These are phyloP conservation scores for Xestobium rufovillosum DNA, from an alignment of 2,888 invertebrate species.

Conservation along the genomic window DNA sequence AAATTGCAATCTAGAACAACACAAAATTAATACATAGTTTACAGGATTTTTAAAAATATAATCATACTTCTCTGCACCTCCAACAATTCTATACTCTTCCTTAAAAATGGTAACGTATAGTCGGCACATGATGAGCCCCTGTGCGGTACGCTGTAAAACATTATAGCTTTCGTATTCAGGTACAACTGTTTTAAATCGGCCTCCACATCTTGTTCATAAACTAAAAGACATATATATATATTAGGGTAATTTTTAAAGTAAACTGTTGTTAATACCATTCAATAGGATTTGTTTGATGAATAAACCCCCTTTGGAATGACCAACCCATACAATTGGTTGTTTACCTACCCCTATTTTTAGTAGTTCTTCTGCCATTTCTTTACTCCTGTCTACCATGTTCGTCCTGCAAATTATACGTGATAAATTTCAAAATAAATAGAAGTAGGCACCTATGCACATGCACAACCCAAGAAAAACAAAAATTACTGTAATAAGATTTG, in stretches of 20 bases:
- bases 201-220: slow-evolving; percentile 38
- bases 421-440: slow-evolving; percentile 9
- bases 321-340: slow-evolving; percentile 77
- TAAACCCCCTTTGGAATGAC: slow-evolving; percentile 81
- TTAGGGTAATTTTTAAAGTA: slow-evolving; percentile 4
- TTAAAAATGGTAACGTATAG: slow-evolving; percentile 63
- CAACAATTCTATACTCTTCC: slow-evolving; percentile 68
- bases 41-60: slow-evolving; percentile 1
- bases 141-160: slow-evolving; percentile 86
- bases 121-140: slow-evolving; percentile 72
- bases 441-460: slow-evolving; percentile 1
- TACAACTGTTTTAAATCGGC: slow-evolving; percentile 46
- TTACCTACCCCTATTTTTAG: slow-evolving; percentile 62
- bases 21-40: not conserved
- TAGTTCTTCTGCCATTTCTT: slow-evolving; percentile 62
- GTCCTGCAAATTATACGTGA: slow-evolving; percentile 45
- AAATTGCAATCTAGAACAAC: slow-evolving; percentile 58
- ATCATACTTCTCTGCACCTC: slow-evolving; percentile 69
- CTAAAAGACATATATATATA: not conserved
- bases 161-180: slow-evolving; percentile 54
- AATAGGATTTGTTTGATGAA: slow-evolving; percentile 78
- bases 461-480: no score
- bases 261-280: slow-evolving; percentile 46
- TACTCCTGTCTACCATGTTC: slow-evolving; percentile 58
- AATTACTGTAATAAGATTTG: no score